Base-by-base conservation (phyloP, 1,140 invertebrate genomes). In the Myzus persicae region DNA sequence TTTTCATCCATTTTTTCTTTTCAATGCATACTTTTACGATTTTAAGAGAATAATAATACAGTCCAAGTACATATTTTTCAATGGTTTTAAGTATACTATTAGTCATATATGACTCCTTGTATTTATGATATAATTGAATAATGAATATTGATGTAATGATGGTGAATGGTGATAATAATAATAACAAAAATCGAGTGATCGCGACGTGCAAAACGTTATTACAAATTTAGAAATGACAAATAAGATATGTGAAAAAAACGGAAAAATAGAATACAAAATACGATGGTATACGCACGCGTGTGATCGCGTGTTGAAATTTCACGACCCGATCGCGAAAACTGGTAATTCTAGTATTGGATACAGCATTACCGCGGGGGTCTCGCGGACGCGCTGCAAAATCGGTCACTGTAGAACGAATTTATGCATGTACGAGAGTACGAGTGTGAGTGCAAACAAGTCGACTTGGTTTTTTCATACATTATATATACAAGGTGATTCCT, bases 271-370 rank as follows among this genome's bases (percentile, higher is more conserved):
- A n/a, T 67, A 67, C 59, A 67, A 67, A 67, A 31, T 67, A 67
- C 59, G 31, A 67, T 4, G 59, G 59, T 31, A 31, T 67, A 67
- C 11, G 9, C 9, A 59, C 26, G 31, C 59, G 3, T 31, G 22
- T 46, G 85, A 48, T 44, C 4, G 44, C n/a, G 44, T 82, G 91
- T 82, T 82, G 76, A 92, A 82, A 84, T 92, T 92, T 92, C 31
- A 44, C 67, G 36, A 81, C 90, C 44, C 44, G 46, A 84, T n/a
- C 76, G 67, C 76, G n/a, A 36, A 92, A 92, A 92, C 91, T 84
- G 91, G 91, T 46, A 92, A 92, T 92, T 92, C 91, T 81, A 92
- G 91, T 92, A 81, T n/a, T 26, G 8, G n/a, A 36, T 81, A 81
- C 2, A 9, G 31, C 20, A 26, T 90, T 67, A 44, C 22, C 38